These are phyloP conservation scores for Bergia sp. DNA, from an alignment of 92 coral and sea anemone genomes.

Conservation along the genomic window DNA sequence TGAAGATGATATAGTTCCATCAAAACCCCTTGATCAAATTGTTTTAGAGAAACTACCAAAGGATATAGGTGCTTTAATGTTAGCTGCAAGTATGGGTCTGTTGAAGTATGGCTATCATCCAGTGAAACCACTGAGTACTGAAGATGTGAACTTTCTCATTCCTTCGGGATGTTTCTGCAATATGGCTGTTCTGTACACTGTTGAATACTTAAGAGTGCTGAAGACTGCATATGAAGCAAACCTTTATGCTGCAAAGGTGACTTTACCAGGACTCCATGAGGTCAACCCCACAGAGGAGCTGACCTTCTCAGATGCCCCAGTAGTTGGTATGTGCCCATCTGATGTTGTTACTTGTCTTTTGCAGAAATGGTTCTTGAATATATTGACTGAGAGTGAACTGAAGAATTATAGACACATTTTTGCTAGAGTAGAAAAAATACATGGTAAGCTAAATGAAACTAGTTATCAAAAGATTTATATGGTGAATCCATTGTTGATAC, in stretches of 20 bases:
- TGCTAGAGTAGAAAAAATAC: background rate
- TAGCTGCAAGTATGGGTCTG: conserved; percentile 16
- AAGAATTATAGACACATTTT: background rate
- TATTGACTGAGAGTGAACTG: background rate
- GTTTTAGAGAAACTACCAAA: background rate
- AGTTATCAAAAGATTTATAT: background rate
- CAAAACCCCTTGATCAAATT: background rate
- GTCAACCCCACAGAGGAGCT: background rate
- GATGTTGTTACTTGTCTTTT: conserved; percentile 13
- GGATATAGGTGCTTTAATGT: conserved; percentile 13
- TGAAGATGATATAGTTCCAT: conserved; percentile 10
- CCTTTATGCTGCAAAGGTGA: background rate
- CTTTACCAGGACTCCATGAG: no score
- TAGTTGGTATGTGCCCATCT: background rate
- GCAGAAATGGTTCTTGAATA: conserved; percentile 13
- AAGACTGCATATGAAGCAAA: conserved; percentile 19
- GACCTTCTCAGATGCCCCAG: background rate
- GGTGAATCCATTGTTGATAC: conserved; percentile 19
- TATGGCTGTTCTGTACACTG: conserved; percentile 15
- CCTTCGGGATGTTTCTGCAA: conserved; percentile 12
- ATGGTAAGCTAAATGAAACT: background rate
- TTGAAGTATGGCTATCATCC: conserved; percentile 23
- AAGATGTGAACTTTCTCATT: background rate
- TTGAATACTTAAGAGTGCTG: background rate
- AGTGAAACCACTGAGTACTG: background rate